Base-by-base conservation (phyloP, 2,113 vertebrate species). In the Platycercus adscitus region DNA sequence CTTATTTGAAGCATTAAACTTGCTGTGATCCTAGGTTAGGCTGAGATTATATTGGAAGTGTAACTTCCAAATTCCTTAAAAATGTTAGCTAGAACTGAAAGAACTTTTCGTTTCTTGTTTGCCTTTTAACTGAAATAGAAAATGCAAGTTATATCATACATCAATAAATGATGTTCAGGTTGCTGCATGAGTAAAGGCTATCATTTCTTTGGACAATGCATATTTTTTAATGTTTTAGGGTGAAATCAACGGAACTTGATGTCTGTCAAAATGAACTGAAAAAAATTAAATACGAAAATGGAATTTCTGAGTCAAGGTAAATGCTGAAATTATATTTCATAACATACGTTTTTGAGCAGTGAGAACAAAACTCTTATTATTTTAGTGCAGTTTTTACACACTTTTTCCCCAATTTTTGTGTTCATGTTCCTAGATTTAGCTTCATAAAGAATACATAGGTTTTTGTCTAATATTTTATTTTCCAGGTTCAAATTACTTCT, bases 221-320 rank as follows among this genome's bases (percentile, higher is more conserved):
- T 5, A 3, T 35, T 23, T 39, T n/a, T 17, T 8, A 15, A 71
- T 78, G 26, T 25, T 91, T 91, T 95, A 99, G 99, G 97, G 97
- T 97, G 91, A 98, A 98, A 95, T 97, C 95, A 80, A 87, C 96
- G n/a, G 98, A 97, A 97, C 97, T 95, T 28, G 98, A 98, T 77
- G 97, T 97, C 71, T 97, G 96, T 93, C 97, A 98, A 68, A 98
- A 88, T 28, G 97, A 97, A 65, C 98, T 98, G 91, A 97, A 96
- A 75, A 98, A 98, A 89, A 94, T 98, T 50, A 96, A 98, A 89
- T 98, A 95, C 29, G 97, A 98, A 93, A 98, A 98, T 79, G 95
- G 96, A 72, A 96, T 95, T 89, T 91, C 96, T 81, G 97, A 98
- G 50, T 96, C 98, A 90, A 98, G 99, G 99, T 99, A 98, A 66